Conservation (phyloP, 2,797 vertebrate genomes). For the Dicrostonyx torquatus region DNA sequence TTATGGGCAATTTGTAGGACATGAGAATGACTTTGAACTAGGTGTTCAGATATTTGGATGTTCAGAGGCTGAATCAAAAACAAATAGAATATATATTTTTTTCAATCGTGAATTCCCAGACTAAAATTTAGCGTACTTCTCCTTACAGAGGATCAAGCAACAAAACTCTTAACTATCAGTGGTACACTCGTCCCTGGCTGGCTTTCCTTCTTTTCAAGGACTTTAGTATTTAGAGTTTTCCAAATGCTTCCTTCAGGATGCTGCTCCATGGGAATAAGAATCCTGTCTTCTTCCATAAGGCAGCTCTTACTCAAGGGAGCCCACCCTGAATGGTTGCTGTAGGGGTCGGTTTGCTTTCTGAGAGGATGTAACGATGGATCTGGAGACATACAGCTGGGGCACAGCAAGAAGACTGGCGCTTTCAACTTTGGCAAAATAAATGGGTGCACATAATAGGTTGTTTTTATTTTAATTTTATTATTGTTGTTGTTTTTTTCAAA, state of each 20-base stretch:
- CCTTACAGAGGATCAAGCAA: background rate
- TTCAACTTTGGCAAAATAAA: background rate
- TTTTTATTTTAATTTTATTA: background rate
- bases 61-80: background rate
- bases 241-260: conserved; percentile 25
- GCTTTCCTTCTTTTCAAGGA: background rate
- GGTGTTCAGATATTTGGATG: background rate
- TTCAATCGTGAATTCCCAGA: background rate
- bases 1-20: conserved; percentile 27
- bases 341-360: background rate
- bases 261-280: background rate
- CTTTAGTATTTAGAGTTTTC: background rate
- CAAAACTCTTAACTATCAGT: background rate
- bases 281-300: background rate
- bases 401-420: background rate
- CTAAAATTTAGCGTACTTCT: background rate
- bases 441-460: background rate
- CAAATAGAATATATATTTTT: conserved; percentile 8
- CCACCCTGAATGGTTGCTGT: background rate
- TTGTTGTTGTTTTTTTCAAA: no score
- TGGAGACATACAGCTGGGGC: background rate
- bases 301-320: background rate
- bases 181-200: background rate
- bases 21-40: background rate
- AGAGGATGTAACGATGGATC: background rate